Percentiles rank a stretch among this genome's conserved stretches.
These are phyloP conservation scores for Acanthochromis polyacanthus DNA, from an alignment of 2,113 vertebrate genomes.

Conservation along the genomic window DNA sequence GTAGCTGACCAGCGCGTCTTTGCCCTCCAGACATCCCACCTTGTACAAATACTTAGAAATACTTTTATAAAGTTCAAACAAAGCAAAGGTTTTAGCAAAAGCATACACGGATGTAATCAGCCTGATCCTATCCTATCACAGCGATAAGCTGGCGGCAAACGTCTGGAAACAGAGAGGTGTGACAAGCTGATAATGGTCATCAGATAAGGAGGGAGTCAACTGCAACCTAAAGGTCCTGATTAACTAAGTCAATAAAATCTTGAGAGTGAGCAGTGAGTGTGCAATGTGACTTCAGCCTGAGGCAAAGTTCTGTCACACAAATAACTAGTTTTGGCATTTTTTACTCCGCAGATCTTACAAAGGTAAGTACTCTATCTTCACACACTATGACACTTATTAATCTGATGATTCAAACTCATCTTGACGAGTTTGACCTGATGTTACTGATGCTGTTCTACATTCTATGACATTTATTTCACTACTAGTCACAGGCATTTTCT, in stretches of 20 bases:
- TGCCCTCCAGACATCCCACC: background rate
- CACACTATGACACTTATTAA: no score
- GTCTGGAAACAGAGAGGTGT: slow-evolving; percentile 15
- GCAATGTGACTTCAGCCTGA: background rate
- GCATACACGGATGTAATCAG: slow-evolving; percentile 1
- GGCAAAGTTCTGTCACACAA: background rate
- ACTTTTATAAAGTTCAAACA: background rate
- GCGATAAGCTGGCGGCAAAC: slow-evolving; percentile 17
- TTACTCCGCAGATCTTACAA: background rate
- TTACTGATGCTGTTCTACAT: no score
- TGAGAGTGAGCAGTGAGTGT: background rate
- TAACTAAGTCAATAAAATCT: slow-evolving; percentile 63
- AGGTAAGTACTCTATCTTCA: slow-evolving; percentile 36
- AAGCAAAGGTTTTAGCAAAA: slow-evolving; percentile 15
- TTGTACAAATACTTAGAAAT: slow-evolving; percentile 34
- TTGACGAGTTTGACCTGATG: no score
- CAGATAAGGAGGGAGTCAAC: slow-evolving; percentile 55
- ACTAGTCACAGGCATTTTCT: no score
- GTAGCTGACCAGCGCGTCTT: background rate
- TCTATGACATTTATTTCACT: no score
- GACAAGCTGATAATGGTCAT: slow-evolving; percentile 10
- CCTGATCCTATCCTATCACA: background rate
- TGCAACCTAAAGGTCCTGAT: slow-evolving; percentile 40
- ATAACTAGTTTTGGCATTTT: background rate
- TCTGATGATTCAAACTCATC: no score